A percentile compares a stretch with the other conserved stretches of the same genome.
phyloP scores from a whole-genome alignment of 2,113 vertebrate species.

The Oncorhynchus nerka region DNA sequence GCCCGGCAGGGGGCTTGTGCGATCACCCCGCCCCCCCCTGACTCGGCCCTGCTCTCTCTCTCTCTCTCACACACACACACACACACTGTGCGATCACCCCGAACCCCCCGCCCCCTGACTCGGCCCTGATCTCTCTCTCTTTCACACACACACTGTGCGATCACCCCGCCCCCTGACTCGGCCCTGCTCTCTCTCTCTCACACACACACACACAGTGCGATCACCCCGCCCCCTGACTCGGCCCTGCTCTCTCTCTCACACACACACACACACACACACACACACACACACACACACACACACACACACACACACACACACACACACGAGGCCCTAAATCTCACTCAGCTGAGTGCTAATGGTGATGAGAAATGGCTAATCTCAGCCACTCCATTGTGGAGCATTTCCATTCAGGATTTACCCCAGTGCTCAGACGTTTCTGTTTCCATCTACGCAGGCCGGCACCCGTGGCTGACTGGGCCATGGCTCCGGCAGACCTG shows the following conservation, averaged over 20 bases:
- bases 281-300: no score
- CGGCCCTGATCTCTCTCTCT: slow-evolving; percentile 15
- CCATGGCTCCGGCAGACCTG: no score
- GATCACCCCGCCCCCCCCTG: slow-evolving; percentile 55
- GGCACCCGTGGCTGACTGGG: no score
- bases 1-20: slow-evolving; percentile 52
- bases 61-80: no score
- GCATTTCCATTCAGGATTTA: no score
- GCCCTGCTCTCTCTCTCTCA: not conserved
- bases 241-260: not conserved
- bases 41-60: slow-evolving; percentile 10
- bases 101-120: slow-evolving; percentile 43
- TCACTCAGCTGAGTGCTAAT: slow-evolving; percentile 41
- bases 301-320: no score
- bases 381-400: slow-evolving; percentile 23
- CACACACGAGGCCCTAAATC: slow-evolving; percentile 23
- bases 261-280: not conserved
- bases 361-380: slow-evolving; percentile 47
- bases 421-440: no score
- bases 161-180: slow-evolving; percentile 50
- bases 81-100: slow-evolving; percentile 50
- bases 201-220: slow-evolving; percentile 28
- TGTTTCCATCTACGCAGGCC: no score
- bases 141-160: slow-evolving; percentile 31
- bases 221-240: slow-evolving; percentile 50